A percentile compares a stretch with the other conserved stretches of the same genome.
Conservation (phyloP, 2,113 vertebrate species). For the Leptosomus discolor region DNA sequence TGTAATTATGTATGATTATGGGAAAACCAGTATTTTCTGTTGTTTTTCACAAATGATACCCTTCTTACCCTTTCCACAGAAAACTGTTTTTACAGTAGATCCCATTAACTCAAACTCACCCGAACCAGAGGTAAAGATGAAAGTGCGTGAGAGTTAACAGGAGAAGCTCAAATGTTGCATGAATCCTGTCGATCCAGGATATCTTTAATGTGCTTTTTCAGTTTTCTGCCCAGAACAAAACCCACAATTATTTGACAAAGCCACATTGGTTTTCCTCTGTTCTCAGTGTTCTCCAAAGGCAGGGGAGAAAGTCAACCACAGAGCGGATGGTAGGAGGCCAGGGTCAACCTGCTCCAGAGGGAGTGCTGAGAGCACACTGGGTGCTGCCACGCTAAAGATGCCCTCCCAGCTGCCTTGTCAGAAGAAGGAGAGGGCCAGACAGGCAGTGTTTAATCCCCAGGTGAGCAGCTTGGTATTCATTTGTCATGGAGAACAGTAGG, state of each 20-base stretch:
- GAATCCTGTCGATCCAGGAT: background rate
- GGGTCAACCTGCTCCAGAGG: background rate
- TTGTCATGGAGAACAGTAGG: background rate
- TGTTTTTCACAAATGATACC: background rate
- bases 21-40: background rate
- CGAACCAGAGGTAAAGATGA: background rate
- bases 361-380: background rate
- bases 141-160: background rate
- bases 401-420: background rate
- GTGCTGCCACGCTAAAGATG: accelerated
- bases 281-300: background rate
- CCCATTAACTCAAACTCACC: background rate
- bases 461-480: background rate
- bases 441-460: background rate
- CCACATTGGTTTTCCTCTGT: background rate
- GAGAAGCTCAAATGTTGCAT: background rate
- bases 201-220: background rate
- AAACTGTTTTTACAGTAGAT: background rate
- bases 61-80: background rate
- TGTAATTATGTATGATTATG: background rate
- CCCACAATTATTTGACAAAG: background rate
- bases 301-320: background rate
- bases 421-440: background rate
- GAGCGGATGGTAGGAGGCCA: background rate
- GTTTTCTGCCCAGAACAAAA: background rate